These are phyloP conservation scores for Trachymyrmex septentrionalis DNA, from an alignment of 1,140 invertebrate genomes.

Conservation along the genomic window DNA sequence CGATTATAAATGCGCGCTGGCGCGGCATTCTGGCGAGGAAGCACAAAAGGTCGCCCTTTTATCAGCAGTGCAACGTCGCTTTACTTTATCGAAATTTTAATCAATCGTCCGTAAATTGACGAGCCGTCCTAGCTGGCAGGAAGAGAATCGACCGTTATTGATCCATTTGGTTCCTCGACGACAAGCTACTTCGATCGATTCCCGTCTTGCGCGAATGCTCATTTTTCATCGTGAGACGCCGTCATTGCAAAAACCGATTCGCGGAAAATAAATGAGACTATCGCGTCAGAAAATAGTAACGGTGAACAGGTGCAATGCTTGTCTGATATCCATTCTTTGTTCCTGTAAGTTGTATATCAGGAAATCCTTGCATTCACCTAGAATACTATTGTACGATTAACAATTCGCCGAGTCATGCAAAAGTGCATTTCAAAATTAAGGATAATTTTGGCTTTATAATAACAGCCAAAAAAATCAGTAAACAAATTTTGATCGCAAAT, in stretches of 20 bases:
- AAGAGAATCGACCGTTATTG: constrained; percentile 66
- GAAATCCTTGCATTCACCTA: not conserved
- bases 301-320: constrained; percentile 23
- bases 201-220: constrained; percentile 58
- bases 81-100: constrained; percentile 67
- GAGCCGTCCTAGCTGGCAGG: constrained; percentile 39
- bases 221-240: constrained; percentile 63
- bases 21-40: constrained; percentile 31
- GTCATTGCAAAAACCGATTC: constrained; percentile 37
- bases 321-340: constrained; percentile 37
- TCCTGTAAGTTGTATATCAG: not conserved
- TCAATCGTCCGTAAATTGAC: constrained; percentile 71
- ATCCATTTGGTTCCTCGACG: constrained; percentile 68
- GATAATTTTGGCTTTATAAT: too few relatives aligned
- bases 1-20: constrained; percentile 13
- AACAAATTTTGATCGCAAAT: too few relatives aligned
- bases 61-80: constrained; percentile 29
- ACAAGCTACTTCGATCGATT: constrained; percentile 30
- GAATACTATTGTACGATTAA: not conserved
- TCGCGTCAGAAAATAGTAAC: constrained; percentile 40
- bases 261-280: constrained; percentile 35
- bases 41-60: constrained; percentile 47
- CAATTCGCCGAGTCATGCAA: not conserved
- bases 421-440: not conserved
- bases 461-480: too few relatives aligned